These are phyloP conservation scores for Rhinolophus ferrumequinum DNA, from an alignment of 2,113 vertebrate genomes.

Conservation along the genomic window DNA sequence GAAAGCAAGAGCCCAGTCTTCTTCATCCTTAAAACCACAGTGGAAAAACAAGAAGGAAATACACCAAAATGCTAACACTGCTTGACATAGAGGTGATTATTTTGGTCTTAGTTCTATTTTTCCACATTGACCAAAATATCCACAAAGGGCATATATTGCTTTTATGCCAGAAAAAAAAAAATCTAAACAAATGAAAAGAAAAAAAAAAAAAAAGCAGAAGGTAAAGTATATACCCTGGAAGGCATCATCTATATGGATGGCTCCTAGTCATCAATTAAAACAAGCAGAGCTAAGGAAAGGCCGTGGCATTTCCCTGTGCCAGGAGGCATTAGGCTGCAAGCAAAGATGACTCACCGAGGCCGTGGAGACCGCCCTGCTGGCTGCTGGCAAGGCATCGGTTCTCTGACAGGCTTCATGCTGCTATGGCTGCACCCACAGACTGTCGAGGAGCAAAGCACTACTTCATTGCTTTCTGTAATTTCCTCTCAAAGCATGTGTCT, in stretches of 20 bases:
- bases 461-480: neutral
- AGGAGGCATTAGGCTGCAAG: neutral
- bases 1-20: neutral
- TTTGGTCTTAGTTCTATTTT: neutral
- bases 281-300: slow-evolving; percentile 37
- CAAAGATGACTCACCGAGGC: neutral
- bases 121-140: slow-evolving; percentile 14
- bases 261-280: neutral
- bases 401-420: neutral
- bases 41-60: neutral
- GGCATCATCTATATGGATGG: neutral
- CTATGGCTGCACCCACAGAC: neutral
- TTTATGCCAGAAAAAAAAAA: neutral
- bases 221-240: neutral
- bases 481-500: neutral
- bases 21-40: slow-evolving; percentile 16
- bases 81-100: neutral
- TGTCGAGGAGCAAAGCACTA: neutral
- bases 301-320: neutral
- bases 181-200: neutral
- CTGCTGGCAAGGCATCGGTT: neutral
- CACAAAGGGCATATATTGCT: neutral
- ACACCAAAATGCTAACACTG: neutral
- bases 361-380: neutral
- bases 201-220: neutral